Percentiles rank a stretch among this genome's conserved stretches.
Evolutionary conservation across 2,797 vertebrate species (phyloP).

Genomic region (Lithobates sylvaticus): DNA sequence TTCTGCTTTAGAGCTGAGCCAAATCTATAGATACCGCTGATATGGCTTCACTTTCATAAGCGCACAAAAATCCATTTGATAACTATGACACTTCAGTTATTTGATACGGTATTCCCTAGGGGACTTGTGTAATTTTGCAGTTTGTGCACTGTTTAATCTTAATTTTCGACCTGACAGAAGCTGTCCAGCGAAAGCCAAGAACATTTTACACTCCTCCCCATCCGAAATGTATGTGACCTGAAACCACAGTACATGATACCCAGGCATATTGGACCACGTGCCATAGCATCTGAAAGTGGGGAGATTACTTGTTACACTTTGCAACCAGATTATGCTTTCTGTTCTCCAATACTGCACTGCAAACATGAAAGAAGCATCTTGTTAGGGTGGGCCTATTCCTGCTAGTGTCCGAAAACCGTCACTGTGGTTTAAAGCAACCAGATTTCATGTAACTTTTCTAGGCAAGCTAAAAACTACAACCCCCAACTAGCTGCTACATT

Average conservation of each 20-base stretch:
- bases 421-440: too few relatives aligned
- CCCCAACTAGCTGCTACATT: too few relatives aligned
- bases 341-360: too few relatives aligned
- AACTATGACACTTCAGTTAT: conserved; percentile 32
- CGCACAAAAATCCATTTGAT: conserved; percentile 40
- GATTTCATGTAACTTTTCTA: too few relatives aligned
- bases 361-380: too few relatives aligned
- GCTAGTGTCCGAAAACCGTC: too few relatives aligned
- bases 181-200: conserved; percentile 10
- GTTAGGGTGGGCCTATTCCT: too few relatives aligned
- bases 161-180: conserved; percentile 32
- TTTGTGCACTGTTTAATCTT: conserved; percentile 50
- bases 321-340: too few relatives aligned
- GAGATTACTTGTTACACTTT: too few relatives aligned
- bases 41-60: conserved; percentile 17
- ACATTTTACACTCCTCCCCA: not conserved
- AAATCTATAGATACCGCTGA: conserved; percentile 15
- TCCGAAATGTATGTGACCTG: conserved; percentile 2
- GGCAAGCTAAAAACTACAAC: too few relatives aligned
- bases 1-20: not conserved
- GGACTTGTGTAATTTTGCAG: conserved; percentile 45
- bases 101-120: conserved; percentile 4
- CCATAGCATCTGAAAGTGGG: too few relatives aligned
- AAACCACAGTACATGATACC: not conserved
- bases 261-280: not conserved